Evolutionary conservation across 2,113 vertebrate species (phyloP).

Genomic region (Naja naja): DNA sequence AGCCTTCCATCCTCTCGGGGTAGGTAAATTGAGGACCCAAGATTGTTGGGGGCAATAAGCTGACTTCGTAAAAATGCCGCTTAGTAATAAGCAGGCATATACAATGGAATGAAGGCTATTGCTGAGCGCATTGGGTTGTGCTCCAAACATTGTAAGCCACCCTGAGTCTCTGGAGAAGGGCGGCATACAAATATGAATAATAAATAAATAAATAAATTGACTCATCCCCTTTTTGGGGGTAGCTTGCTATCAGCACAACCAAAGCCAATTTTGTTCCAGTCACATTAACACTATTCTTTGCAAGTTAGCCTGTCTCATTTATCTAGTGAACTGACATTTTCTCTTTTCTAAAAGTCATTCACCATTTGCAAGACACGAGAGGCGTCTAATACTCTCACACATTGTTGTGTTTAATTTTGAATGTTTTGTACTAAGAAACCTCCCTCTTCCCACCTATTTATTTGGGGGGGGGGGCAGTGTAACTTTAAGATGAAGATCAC

Average conservation of each 20-base stretch:
- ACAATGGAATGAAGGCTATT: too few species aligned
- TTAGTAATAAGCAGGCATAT: too few species aligned
- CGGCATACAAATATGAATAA: too few species aligned
- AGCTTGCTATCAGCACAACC: not conserved
- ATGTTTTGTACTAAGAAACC: not conserved
- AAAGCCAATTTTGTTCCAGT: not conserved
- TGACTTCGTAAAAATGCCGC: too few species aligned
- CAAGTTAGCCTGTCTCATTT: not conserved
- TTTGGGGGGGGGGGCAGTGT: not conserved
- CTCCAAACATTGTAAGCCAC: too few species aligned
- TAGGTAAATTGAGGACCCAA: too few species aligned
- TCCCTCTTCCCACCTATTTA: not conserved
- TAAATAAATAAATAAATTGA: too few species aligned
- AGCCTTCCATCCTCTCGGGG: too few species aligned
- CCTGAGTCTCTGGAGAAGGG: too few species aligned
- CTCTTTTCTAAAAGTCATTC: not conserved
- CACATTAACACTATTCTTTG: not conserved
- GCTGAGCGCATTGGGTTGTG: too few species aligned
- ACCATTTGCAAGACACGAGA: not conserved
- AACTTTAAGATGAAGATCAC: not conserved
- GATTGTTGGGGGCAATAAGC: too few species aligned
- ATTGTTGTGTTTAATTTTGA: not conserved
- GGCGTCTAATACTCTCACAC: not conserved
- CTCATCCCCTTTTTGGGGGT: not conserved
- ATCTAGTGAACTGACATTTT: not conserved